Conservation (phyloP, 92 coral and sea anemone species). For the Galaxea fascicularis region DNA sequence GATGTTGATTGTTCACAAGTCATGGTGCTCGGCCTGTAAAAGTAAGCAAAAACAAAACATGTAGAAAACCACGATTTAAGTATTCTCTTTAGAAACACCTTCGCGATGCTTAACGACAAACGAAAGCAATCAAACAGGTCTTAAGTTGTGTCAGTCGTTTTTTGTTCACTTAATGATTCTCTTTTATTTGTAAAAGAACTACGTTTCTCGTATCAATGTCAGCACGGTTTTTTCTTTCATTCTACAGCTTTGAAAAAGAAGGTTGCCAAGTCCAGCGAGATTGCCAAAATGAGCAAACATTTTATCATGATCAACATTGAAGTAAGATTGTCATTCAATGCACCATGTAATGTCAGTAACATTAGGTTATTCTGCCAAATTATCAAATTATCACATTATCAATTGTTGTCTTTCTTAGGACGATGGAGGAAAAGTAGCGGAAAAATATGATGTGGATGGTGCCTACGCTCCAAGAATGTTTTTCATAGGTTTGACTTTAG, state of each 20-base stretch:
- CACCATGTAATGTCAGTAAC: neutral
- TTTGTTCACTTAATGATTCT: too few species aligned
- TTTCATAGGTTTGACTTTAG: constrained; percentile 77
- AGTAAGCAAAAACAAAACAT: constrained; percentile 38
- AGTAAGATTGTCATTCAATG: constrained; percentile 55
- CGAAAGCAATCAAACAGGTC: neutral
- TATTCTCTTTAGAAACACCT: too few species aligned
- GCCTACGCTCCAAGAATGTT: constrained; percentile 87
- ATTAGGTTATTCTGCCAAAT: neutral
- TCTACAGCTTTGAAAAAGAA: constrained; percentile 82
- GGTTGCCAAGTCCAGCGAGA: constrained; percentile 82
- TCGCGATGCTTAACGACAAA: too few species aligned
- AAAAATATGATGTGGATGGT: constrained; percentile 88
- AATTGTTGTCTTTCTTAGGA: constrained; percentile 55
- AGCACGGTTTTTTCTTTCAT: neutral
- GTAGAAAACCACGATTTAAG: too few species aligned
- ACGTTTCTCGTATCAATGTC: too few species aligned
- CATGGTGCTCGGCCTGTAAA: constrained; percentile 94
- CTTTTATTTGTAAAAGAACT: too few species aligned
- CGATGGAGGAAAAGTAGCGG: constrained; percentile 82
- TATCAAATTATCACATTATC: neutral
- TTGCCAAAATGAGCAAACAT: constrained; percentile 80
- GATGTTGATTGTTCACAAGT: constrained; percentile 85
- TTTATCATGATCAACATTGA: constrained; percentile 93
- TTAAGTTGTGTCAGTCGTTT: neutral